These are phyloP conservation scores for Amazona finschi DNA, from an alignment of 2,797 vertebrate genomes.

Conservation along the genomic window DNA sequence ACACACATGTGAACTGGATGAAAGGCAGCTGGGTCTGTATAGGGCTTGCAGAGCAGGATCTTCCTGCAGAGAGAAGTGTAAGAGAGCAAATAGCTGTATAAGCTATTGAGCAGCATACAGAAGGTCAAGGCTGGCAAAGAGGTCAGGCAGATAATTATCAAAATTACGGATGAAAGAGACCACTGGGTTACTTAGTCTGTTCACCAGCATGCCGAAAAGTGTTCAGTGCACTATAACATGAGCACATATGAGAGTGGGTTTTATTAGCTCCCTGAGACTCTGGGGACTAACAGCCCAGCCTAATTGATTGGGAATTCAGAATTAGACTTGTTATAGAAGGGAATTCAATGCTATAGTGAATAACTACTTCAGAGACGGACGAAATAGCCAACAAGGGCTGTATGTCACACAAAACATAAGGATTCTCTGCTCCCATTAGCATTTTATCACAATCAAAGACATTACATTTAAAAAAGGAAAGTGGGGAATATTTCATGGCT, in stretches of 20 bases:
- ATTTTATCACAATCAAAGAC: neutral
- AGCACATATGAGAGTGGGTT: neutral
- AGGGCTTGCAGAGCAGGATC: neutral
- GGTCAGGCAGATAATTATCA: constrained; percentile 6
- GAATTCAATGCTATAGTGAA: neutral
- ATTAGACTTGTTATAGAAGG: neutral
- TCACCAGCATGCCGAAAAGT: neutral
- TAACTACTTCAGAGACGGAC: neutral
- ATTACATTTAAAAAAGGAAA: neutral
- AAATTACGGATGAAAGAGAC: constrained; percentile 15
- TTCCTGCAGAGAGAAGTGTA: neutral
- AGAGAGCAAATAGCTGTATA: neutral
- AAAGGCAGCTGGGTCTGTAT: neutral
- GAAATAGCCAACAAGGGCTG: neutral
- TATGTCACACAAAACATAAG: neutral
- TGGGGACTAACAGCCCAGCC: neutral
- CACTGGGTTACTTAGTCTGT: neutral
- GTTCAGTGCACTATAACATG: neutral
- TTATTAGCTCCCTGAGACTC: neutral
- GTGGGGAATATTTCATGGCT: neutral
- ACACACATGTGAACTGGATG: neutral
- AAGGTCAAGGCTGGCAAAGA: neutral
- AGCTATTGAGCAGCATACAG: neutral
- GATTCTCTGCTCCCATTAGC: neutral
- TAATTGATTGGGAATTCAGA: neutral